These are phyloP conservation scores for Pseudopodoces humilis DNA, from an alignment of 2,113 vertebrate genomes.

Conservation along the genomic window DNA sequence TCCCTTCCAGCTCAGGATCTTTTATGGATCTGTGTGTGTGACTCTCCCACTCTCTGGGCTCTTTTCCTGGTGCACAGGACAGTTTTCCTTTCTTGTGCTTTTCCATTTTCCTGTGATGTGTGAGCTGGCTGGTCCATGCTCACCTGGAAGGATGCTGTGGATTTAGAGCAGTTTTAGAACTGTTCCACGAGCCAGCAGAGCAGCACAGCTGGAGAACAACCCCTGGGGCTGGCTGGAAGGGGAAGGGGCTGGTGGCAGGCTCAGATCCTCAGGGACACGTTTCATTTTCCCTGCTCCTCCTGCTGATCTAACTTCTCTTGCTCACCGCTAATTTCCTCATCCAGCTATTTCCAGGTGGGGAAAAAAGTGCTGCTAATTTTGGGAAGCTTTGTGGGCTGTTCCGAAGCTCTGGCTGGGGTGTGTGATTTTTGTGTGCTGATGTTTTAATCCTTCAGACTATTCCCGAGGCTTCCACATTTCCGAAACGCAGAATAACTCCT, in stretches of 20 bases:
- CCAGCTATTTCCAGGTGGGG: neutral
- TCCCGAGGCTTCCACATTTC: neutral
- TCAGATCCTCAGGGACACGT: neutral
- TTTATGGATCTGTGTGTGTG: too few species aligned
- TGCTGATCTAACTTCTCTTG: neutral
- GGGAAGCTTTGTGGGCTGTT: neutral
- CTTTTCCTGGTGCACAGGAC: too few species aligned
- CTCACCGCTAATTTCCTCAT: neutral
- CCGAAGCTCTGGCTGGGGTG: neutral
- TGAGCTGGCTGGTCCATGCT: too few species aligned
- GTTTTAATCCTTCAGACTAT: neutral
- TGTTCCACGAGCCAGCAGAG: too few species aligned
- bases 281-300: neutral
- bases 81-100: too few species aligned
- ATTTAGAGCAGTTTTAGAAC: too few species aligned
- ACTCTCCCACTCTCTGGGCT: too few species aligned
- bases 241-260: neutral
- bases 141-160: too few species aligned
- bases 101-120: too few species aligned
- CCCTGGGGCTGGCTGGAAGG: neutral
- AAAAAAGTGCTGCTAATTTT: neutral
- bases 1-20: too few species aligned
- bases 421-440: neutral
- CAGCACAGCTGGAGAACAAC: too few species aligned
- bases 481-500: neutral